phyloP scores from a whole-genome alignment of 2,888 invertebrate genomes.

The Tridacna gigas region DNA sequence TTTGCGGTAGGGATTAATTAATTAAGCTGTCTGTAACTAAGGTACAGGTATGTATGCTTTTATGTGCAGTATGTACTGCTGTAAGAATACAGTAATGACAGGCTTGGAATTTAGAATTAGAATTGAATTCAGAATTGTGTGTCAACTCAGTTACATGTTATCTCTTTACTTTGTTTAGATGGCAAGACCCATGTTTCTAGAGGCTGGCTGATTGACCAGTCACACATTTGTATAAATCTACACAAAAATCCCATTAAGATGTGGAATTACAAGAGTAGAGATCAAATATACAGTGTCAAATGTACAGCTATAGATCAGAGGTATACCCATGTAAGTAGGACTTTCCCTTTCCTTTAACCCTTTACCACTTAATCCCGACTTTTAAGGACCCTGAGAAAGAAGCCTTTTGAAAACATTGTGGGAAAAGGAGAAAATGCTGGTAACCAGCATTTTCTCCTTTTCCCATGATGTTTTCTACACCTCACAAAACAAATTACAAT shows the following conservation, averaged over 20 bases:
- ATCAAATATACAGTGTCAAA: constrained; percentile 74
- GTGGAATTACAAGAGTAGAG: constrained; percentile 72
- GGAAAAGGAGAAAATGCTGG: neutral
- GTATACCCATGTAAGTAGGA: constrained; percentile 64
- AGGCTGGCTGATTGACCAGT: constrained; percentile 77
- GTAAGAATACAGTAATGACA: too few relatives aligned
- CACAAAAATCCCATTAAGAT: constrained; percentile 75
- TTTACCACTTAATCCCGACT: neutral
- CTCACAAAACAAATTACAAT: too few relatives aligned
- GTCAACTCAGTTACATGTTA: too few relatives aligned
- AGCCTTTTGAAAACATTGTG: neutral
- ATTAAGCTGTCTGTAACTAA: too few relatives aligned
- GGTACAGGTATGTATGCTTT: too few relatives aligned
- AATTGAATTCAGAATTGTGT: too few relatives aligned
- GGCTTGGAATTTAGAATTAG: too few relatives aligned
- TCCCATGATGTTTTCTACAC: neutral
- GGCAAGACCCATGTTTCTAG: constrained; percentile 56
- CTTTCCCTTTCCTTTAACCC: neutral
- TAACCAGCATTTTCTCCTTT: neutral
- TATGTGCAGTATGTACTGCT: too few relatives aligned
- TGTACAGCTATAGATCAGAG: constrained; percentile 76
- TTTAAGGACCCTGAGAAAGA: neutral
- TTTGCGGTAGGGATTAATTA: too few relatives aligned
- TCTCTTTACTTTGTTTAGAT: constrained; percentile 49
- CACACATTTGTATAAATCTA: constrained; percentile 74